Evolutionary conservation across 2,888 invertebrate genomes (phyloP), one percentile per base, ranked within the genome.

Genomic region (Machimus rusticus): DNA sequence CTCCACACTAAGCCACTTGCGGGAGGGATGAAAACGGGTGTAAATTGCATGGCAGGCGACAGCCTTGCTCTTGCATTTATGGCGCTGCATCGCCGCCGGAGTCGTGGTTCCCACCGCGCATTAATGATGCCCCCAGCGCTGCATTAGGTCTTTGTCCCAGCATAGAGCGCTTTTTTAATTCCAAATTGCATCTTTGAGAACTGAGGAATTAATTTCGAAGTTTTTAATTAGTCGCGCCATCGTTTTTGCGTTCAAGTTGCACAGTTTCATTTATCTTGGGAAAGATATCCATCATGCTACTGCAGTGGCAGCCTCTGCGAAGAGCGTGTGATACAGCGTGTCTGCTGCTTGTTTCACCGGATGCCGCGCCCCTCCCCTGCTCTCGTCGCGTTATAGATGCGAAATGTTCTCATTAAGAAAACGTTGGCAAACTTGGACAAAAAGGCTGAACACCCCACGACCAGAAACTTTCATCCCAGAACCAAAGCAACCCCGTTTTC

Each of bases 211-310:
- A 85, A 85, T 85, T 85, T 85, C 74, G 74, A 85, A 85, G 85
- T 85, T 85, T 85, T 85, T 85, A 85, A 85, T 85, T 85, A 85
- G 85, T 85, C 85, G 85, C 85, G 74, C 85, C 43, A 85, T 85
- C 85, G 57, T 74, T 85, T 46, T 74, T 85, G 74, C 43, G 85
- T 46, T 43, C 85, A 74, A 85, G 85, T 85, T 85, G 74, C 85
- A 43, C 43, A 85, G 85, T 74, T 85, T 74, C 85, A 85, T 85
- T 85, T 85, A 85, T 85, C 85, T 85, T 46, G 74, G 85, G 85
- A 74, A 85, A 74, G 85, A 85, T 85, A 85, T 85, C 85, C 85
- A 85, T 85, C 85, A 85, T 85, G 74, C 31, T 43, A 31, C 46
- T 74, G 85, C 85, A 57, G 19, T 23, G 9, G 79, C 79, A 43